Conservation (phyloP, 2,888 invertebrate genomes). For the Belgica antarctica region DNA sequence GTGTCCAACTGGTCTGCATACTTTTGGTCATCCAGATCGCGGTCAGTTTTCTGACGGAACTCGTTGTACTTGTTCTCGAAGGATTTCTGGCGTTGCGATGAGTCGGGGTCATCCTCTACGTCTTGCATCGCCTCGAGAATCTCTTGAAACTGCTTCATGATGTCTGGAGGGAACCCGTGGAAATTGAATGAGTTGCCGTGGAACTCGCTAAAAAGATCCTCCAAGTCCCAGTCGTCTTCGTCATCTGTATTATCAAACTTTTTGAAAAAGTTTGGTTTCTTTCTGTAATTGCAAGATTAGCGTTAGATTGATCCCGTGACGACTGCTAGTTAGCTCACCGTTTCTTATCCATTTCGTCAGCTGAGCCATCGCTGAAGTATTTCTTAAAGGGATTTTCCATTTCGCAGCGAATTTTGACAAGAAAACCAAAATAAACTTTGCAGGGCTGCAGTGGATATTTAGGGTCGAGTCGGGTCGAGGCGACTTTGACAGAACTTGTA, state of each 20-base stretch:
- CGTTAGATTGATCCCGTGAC: not conserved
- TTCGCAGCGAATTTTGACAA: not conserved
- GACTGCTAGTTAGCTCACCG: not conserved
- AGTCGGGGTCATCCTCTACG: not conserved
- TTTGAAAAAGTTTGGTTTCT: conserved; percentile 16
- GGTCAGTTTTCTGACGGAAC: conserved; percentile 26
- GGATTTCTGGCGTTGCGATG: not conserved
- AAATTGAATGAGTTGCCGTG: conserved; percentile 11
- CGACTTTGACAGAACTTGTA: too few species aligned
- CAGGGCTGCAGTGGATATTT: too few species aligned
- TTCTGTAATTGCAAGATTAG: not conserved
- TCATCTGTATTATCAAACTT: conserved; percentile 29
- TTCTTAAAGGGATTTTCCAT: conserved; percentile 29
- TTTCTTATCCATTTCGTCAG: conserved; percentile 12
- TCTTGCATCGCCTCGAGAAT: conserved; percentile 29
- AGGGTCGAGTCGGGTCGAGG: too few species aligned
- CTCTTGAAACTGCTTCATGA: conserved; percentile 21
- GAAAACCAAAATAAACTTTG: conserved; percentile 7
- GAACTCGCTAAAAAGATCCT: conserved; percentile 17
- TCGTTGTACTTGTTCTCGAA: conserved; percentile 29
- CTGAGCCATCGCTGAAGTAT: not conserved
- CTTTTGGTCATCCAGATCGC: conserved; percentile 46
- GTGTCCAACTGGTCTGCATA: conserved; percentile 53
- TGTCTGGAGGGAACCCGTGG: conserved; percentile 1
- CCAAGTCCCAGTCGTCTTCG: conserved; percentile 15